A percentile compares a stretch with the other conserved stretches of the same genome.
Evolutionary conservation across 2,797 vertebrate species (phyloP).

Genomic region (Paguma larvata): DNA sequence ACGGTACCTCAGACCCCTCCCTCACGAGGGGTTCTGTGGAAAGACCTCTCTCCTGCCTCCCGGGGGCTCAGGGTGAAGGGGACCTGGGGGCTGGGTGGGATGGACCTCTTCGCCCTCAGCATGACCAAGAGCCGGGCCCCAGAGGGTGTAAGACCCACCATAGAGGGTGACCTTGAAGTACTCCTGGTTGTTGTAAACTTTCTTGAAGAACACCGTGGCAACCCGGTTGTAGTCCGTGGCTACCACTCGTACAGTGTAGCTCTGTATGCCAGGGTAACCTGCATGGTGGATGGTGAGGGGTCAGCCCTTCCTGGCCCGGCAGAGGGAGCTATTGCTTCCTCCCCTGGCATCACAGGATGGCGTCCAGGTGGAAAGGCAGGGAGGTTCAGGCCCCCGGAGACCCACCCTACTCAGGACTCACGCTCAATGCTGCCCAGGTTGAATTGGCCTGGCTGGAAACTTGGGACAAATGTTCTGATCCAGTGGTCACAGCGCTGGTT

Average conservation of each 20-base stretch:
- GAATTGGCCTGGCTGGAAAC: background rate
- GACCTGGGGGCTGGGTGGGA: background rate
- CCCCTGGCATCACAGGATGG: too few species aligned
- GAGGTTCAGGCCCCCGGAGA: too few species aligned
- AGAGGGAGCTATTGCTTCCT: too few species aligned
- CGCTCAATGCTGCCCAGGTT: too few species aligned
- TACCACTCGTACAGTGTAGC: constrained; percentile 87
- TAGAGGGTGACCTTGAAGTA: constrained; percentile 92
- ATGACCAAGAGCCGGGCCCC: accelerated
- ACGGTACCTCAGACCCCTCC: background rate
- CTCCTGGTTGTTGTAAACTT: constrained; percentile 73
- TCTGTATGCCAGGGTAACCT: constrained; percentile 85
- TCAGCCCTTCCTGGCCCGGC: background rate
- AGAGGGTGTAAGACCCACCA: constrained; percentile 83
- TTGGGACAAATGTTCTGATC: constrained; percentile 68
- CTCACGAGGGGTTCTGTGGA: background rate
- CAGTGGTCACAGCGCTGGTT: constrained; percentile 8
- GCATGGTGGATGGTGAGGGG: accelerated
- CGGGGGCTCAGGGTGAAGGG: background rate
- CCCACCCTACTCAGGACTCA: too few species aligned
- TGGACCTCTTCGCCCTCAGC: background rate
- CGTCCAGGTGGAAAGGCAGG: too few species aligned
- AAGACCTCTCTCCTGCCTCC: background rate
- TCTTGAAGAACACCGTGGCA: constrained; percentile 89
- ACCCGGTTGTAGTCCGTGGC: constrained; percentile 92